Evolutionary conservation across 92 coral and sea anemone genomes (phyloP).

Genomic region (Parazoanthus atlanticus): DNA sequence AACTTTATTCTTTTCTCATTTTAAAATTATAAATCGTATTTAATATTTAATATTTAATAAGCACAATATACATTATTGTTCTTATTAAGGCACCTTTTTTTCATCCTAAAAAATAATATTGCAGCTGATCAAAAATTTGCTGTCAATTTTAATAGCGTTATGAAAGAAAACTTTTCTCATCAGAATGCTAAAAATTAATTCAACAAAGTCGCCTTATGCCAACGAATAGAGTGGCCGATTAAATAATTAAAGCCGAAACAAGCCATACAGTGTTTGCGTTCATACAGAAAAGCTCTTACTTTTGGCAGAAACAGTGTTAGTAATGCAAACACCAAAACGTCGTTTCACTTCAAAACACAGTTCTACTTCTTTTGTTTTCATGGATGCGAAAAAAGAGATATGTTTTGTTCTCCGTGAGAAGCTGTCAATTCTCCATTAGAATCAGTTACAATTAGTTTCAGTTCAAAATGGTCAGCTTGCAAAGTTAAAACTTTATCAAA

Average conservation of each 20-base stretch:
- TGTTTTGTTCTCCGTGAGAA: not conserved
- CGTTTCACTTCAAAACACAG: not conserved
- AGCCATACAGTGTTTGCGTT: conserved; percentile 6
- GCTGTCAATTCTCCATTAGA: not conserved
- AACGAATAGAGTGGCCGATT: not conserved
- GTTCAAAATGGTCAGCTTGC: not conserved
- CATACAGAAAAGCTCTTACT: not conserved
- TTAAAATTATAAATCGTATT: not conserved
- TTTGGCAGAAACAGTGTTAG: not conserved
- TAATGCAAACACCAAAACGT: not conserved
- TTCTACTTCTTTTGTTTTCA: not conserved
- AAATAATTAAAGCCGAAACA: not conserved
- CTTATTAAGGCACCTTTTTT: not conserved
- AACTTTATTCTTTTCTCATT: not conserved
- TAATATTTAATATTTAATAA: too few relatives aligned
- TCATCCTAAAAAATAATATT: not conserved
- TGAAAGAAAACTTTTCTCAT: not conserved
- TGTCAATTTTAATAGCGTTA: not conserved
- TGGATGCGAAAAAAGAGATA: too few relatives aligned
- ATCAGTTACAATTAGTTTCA: not conserved
- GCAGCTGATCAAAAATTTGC: too few relatives aligned
- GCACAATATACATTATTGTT: too few relatives aligned
- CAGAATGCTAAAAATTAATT: not conserved
- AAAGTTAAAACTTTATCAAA: not conserved
- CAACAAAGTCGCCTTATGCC: not conserved